phyloP scores from a whole-genome alignment of 2,888 invertebrate genomes.

The Dyspetes luteomarginatus region DNA sequence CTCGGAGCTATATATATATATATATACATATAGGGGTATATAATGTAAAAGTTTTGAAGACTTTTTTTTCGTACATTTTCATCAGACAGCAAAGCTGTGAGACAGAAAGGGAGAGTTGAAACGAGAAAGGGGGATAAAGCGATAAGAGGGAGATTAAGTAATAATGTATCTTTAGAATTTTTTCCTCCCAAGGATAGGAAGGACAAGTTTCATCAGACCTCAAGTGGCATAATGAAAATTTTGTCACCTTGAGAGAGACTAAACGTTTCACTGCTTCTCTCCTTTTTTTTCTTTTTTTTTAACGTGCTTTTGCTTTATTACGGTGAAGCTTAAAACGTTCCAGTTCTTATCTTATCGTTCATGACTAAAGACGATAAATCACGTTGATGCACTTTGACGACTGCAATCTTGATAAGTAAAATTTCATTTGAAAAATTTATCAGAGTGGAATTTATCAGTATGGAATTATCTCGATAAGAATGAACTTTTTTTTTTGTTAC shows the following conservation, averaged over 20 bases:
- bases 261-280: neutral
- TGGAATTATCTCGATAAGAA: no score
- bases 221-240: neutral
- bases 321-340: neutral
- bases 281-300: neutral
- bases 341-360: slow-evolving; percentile 41
- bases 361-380: slow-evolving; percentile 31
- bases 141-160: slow-evolving; percentile 52
- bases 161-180: slow-evolving; percentile 38
- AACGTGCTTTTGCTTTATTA: neutral
- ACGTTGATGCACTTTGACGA: slow-evolving; percentile 19
- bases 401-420: neutral
- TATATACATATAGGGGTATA: slow-evolving; percentile 27
- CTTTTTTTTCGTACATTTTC: slow-evolving; percentile 53
- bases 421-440: neutral
- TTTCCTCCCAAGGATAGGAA: neutral
- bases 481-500: no score
- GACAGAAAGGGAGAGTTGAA: slow-evolving; percentile 33
- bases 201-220: neutral
- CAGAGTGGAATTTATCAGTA: neutral
- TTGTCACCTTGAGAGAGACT: neutral
- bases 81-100: slow-evolving; percentile 22
- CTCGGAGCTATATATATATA: slow-evolving; percentile 18
- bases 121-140: slow-evolving; percentile 37
- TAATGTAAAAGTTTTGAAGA: slow-evolving; percentile 46